Evolutionary conservation across 2,113 vertebrate species (phyloP), one percentile per base, ranked within the genome.

Genomic region (Conger conger): DNA sequence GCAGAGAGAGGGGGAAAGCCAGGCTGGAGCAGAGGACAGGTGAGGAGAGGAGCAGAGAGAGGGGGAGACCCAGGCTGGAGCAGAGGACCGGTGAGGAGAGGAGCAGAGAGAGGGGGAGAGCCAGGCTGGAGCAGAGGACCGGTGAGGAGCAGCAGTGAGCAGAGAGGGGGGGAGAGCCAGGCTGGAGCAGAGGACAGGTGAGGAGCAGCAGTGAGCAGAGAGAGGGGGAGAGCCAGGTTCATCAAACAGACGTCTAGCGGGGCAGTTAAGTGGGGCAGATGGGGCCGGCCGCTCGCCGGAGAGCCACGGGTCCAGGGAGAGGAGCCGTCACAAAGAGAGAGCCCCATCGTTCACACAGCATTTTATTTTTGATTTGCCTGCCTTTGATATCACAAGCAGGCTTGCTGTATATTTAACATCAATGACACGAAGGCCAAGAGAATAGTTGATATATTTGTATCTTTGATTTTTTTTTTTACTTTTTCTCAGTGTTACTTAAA

Each of bases 181-280:
- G 45, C 9, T 13, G 45, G 40, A 42, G 40, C 4, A 9, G 40
- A 4, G 1, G 40, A 3, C 3, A 8, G 40, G 40, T 9, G 40
- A n/a, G n/a, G n/a, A n/a, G n/a, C n/a, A n/a, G n/a, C n/a, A n/a
- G n/a, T n/a, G n/a, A n/a, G 1, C 1, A 16, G 54, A 53, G 50
- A 53, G 13, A 18, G 57, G 60, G 60, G n/a, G 8, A 30, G 68
- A 33, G n/a, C n/a, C n/a, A n/a, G n/a, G n/a, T 73, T 33, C 94
- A 94, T 94, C 94, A 94, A 94, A 94, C 91, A 91, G 92, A 94
- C 93, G 93, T 93, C 92, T n/a, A n/a, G n/a, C n/a, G n/a, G n/a
- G n/a, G n/a, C n/a, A n/a, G 93, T 94, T 94, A 94, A 92, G 87
- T 86, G 89, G 90, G 93, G 90, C 94, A 94, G 94, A 94, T 93